These are phyloP conservation scores for Menidia beryllina DNA, from an alignment of 2,113 vertebrate genomes.

Conservation along the genomic window DNA sequence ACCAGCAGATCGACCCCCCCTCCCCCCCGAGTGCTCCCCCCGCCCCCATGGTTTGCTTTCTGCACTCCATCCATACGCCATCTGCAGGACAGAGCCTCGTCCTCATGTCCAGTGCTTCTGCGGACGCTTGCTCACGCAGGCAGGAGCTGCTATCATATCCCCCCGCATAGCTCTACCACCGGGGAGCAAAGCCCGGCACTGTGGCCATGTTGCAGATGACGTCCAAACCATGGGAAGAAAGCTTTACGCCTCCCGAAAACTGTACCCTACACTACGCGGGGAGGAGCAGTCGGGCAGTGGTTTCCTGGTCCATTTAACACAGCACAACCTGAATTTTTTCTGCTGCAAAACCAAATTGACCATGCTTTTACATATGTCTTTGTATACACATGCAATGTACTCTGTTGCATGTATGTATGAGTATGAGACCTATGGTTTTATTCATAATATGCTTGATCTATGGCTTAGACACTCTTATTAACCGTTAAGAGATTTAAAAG, in stretches of 20 bases:
- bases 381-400: slow-evolving; percentile 84
- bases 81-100: slow-evolving; percentile 22
- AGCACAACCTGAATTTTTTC: slow-evolving; percentile 94
- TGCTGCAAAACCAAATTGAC: slow-evolving; percentile 92
- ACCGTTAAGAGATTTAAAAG: slow-evolving; percentile 84
- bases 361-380: slow-evolving; percentile 80
- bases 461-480: slow-evolving; percentile 88
- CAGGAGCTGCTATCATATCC: slow-evolving; percentile 16
- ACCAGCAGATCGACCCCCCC: slow-evolving; percentile 83
- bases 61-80: slow-evolving; percentile 21
- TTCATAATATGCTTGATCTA: slow-evolving; percentile 88
- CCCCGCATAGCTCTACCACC: too few species aligned
- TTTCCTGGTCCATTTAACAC: slow-evolving; percentile 83
- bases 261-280: slow-evolving; percentile 14
- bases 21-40: slow-evolving; percentile 59
- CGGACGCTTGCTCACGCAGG: background rate
- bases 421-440: slow-evolving; percentile 82
- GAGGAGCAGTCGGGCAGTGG: slow-evolving; percentile 50
- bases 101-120: slow-evolving; percentile 15
- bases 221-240: slow-evolving; percentile 10
- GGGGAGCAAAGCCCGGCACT: slow-evolving; percentile 7
- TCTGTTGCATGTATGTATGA: slow-evolving; percentile 82
- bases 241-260: background rate
- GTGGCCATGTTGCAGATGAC: slow-evolving; percentile 18
- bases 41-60: slow-evolving; percentile 16